Base-by-base conservation (phyloP, 2,113 vertebrate genomes). In the Pica pica region DNA sequence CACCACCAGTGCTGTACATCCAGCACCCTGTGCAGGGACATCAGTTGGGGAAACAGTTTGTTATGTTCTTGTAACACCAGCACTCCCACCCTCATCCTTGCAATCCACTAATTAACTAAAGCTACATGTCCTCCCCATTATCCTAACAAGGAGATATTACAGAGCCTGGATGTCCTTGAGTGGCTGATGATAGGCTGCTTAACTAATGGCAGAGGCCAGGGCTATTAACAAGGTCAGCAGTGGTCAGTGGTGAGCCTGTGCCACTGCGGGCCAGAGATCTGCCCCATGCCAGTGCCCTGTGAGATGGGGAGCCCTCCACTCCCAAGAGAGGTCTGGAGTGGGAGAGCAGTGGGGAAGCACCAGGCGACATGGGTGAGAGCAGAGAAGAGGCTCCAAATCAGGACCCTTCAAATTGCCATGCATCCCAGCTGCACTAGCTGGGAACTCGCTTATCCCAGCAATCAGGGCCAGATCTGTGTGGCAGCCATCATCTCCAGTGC, bases 1-100 rank as follows among this genome's bases (percentile, higher is more conserved):
- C 96, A 99, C 99, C 97, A 99, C 99, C 83, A 99, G 98, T 7
- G 99, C 99, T 0, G 99, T 99, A 91, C 99, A 99, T 67, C 99
- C 99, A 0, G 99, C 99, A 7, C 99, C 99, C 99, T 99, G 96
- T 20, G 39, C 26, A 70, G 85, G 65, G 86, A 94, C 37, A 44
- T 7, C 13, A 23, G 41, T 11, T 8, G 5, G 39, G 28, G 22
- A 24, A 23, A 31, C 0, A 5, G 9, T 35, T 68, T 28, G 55
- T 56, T 37, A 55, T 26, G 35, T 1, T 26, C 39, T 1, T 8
- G 6, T 39, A 44, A 31, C 22, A 28, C 19, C 49, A 42, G 14
- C 52, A 3, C 50, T n/a, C 28, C 49, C 55, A 16, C 55, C 50
- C 37, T 46, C 71, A 4, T 13, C 69, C 8, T 28, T 28, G 5